Evolutionary conservation across 2,113 vertebrate species (phyloP).

Genomic region (Actinemys pallida): DNA sequence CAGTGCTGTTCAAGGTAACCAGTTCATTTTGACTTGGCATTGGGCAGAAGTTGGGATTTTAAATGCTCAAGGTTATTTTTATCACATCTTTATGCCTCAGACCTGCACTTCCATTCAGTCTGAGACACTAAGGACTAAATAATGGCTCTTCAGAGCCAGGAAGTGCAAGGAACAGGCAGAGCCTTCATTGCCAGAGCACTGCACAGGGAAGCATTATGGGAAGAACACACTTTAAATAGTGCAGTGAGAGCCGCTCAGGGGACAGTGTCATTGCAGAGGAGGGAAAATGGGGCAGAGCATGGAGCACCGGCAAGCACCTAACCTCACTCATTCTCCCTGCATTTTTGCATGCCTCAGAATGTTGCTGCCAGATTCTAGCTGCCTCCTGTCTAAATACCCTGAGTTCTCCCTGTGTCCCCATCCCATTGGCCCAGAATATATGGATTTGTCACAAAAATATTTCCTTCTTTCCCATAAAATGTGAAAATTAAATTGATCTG

Average conservation of each 20-base stretch:
- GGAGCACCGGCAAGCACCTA: rapidly evolving
- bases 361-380: background rate
- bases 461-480: background rate
- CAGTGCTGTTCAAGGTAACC: conserved; percentile 9
- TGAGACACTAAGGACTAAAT: rapidly evolving
- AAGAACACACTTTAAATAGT: background rate
- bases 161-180: background rate
- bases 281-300: background rate
- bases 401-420: rapidly evolving
- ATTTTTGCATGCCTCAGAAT: rapidly evolving
- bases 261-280: rapidly evolving
- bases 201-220: rapidly evolving
- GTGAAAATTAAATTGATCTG: background rate
- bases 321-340: rapidly evolving
- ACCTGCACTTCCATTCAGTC: background rate
- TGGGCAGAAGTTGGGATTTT: conserved; percentile 25
- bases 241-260: too few relatives aligned
- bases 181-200: rapidly evolving
- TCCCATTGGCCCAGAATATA: background rate
- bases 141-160: background rate
- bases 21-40: conserved; percentile 59
- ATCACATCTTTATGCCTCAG: conserved; percentile 16
- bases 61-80: conserved; percentile 47
- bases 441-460: background rate
- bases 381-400: background rate